These are phyloP conservation scores for Microtus montanus DNA, from an alignment of 2,113 vertebrate species.

Conservation along the genomic window DNA sequence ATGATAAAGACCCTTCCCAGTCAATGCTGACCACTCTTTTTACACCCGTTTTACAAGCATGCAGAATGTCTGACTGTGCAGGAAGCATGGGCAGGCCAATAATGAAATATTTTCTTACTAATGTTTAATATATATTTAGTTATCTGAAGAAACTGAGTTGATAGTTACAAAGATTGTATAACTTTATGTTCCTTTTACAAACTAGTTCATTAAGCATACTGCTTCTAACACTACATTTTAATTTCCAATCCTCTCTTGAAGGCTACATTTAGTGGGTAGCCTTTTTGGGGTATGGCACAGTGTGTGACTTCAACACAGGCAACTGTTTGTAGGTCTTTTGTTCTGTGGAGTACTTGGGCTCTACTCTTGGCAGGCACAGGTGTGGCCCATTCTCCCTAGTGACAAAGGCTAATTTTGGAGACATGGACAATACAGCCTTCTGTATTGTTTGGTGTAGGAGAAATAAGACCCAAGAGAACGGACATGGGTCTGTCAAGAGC, in stretches of 20 bases:
- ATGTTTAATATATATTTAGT: not conserved
- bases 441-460: not conserved
- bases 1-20: not conserved
- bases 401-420: not conserved
- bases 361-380: not conserved
- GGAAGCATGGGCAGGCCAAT: not conserved
- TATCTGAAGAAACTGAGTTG: constrained; percentile 33
- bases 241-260: not conserved
- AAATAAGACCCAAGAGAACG: not conserved
- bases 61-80: not conserved
- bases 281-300: not conserved
- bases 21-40: not conserved
- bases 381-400: not conserved
- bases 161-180: not conserved
- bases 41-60: not conserved
- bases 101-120: not conserved
- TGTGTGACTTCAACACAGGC: not conserved
- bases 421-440: not conserved
- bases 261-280: not conserved
- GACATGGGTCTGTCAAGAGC: not conserved
- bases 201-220: not conserved
- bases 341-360: not conserved
- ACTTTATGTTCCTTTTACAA: not conserved
- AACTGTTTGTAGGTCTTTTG: not conserved
- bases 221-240: not conserved